Base-by-base conservation (phyloP, 2,113 vertebrate genomes). In the Hyperoodon ampullatus region DNA sequence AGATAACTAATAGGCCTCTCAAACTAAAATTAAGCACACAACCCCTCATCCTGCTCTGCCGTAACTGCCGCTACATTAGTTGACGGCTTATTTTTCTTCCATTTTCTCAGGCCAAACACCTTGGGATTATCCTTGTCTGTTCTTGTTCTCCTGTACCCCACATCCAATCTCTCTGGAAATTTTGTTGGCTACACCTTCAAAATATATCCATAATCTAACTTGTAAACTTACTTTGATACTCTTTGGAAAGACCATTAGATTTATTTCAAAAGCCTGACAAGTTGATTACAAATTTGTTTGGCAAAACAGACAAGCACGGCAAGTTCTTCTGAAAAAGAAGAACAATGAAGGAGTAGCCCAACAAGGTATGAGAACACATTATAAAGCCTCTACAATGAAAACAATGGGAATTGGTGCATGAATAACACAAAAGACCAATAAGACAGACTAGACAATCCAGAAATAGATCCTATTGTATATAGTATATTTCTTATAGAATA, bases 191-290 rank as follows among this genome's bases (percentile, higher is more conserved):
- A 53, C 24, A 26, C 30, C 24, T 39, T 81, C 68, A 96, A 86
- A 65, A 75, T 30, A 77, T 42, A 81, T 35, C 35, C 42, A 60
- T 44, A 44, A 75, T 88, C 10, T 83, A 65, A 90, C 63, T 60
- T 65, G 6, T n/a, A 71, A 75, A 71, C 26, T 74, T 89, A 86
- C 35, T 75, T 35, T n/a, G 21, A 33, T 94, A 9, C 9, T 71
- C 61, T 85, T 33, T 47, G 61, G 14, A 87, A 83, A 71, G 90
- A 47, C 12, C 12, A 28, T 83, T 75, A 66, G 24, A 42, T 60
- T 95, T 85, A 80, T 93, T 93, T 93, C 66, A 82, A 75, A 90
- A 78, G 33, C 28, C 39, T 65, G 39, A 21, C 26, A 65, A 77
- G 30, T 21, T 65, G 71, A 50, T 78, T 77, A 77, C 74, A 93